A percentile compares a stretch with the other conserved stretches of the same genome.
Conservation (phyloP, 2,888 invertebrate genomes). For the Argyra leucocephala region DNA sequence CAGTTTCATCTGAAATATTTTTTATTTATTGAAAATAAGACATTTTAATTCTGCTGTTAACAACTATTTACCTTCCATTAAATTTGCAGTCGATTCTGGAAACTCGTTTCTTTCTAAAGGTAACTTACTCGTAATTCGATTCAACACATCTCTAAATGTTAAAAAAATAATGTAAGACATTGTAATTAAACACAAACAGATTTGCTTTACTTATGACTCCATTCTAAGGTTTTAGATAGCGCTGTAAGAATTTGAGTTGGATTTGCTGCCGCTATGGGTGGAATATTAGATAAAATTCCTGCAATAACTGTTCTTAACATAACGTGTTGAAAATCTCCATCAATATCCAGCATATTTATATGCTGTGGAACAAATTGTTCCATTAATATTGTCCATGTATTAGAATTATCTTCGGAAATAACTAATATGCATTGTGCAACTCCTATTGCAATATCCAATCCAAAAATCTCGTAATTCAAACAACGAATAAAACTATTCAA, state of each 20-base stretch:
- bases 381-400: slow-evolving; percentile 47
- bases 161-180: not conserved
- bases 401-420: slow-evolving; percentile 59
- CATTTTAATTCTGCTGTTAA: not conserved
- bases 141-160: slow-evolving; percentile 40
- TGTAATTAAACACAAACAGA: not conserved
- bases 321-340: slow-evolving; percentile 31
- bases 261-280: slow-evolving; percentile 44
- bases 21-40: not conserved
- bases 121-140: slow-evolving; percentile 46
- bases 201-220: slow-evolving; percentile 42
- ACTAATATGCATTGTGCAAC: slow-evolving; percentile 60
- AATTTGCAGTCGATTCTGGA: not conserved
- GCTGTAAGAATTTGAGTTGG: slow-evolving; percentile 47
- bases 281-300: slow-evolving; percentile 51
- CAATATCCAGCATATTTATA: slow-evolving; percentile 41
- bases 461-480: slow-evolving; percentile 51
- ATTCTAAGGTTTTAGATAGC: slow-evolving; percentile 47
- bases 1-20: slow-evolving; percentile 28
- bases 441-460: slow-evolving; percentile 48
- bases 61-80: slow-evolving; percentile 3
- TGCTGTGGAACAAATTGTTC: slow-evolving; percentile 45
- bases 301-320: slow-evolving; percentile 51
- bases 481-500: slow-evolving; percentile 52
- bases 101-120: slow-evolving; percentile 24